Evolutionary conservation across 1,140 invertebrate genomes (phyloP).

Genomic region (Pissodes strobi): DNA sequence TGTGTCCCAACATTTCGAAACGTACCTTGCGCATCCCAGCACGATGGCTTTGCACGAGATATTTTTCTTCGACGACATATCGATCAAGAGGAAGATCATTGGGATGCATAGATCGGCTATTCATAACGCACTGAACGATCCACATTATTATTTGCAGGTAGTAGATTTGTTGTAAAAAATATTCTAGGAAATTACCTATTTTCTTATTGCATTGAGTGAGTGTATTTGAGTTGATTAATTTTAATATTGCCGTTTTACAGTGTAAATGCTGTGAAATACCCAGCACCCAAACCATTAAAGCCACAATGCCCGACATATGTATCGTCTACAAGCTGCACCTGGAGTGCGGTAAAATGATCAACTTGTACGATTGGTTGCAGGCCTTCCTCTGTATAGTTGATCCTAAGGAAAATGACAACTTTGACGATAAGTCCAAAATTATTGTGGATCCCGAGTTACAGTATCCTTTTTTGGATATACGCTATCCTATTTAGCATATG

Average conservation of each 20-base stretch:
- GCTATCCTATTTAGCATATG: background rate
- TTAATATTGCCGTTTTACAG: too few relatives aligned
- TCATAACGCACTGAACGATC: conserved; percentile 79
- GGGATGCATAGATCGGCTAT: conserved; percentile 70
- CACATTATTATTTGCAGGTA: conserved; percentile 78
- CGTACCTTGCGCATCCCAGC: conserved; percentile 58
- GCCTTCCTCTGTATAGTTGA: conserved; percentile 68
- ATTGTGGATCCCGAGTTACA: conserved; percentile 65
- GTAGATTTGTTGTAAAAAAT: background rate
- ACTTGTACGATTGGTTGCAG: conserved; percentile 92
- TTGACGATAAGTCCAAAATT: conserved; percentile 58
- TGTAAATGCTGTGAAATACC: conserved; percentile 75
- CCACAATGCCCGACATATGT: conserved; percentile 80
- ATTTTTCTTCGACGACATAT: conserved; percentile 73
- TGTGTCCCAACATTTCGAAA: conserved; percentile 56
- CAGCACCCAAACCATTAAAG: conserved; percentile 63
- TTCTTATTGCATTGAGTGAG: too few relatives aligned
- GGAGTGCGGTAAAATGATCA: conserved; percentile 87
- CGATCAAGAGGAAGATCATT: conserved; percentile 74
- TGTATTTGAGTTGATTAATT: too few relatives aligned
- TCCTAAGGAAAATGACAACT: conserved; percentile 56
- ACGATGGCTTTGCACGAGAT: conserved; percentile 69
- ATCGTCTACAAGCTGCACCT: conserved; percentile 88
- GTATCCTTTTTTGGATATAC: conserved; percentile 64
- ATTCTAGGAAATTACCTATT: too few relatives aligned